Conservation (phyloP, 2,888 invertebrate genomes). For the Nephrotoma appendiculata region DNA sequence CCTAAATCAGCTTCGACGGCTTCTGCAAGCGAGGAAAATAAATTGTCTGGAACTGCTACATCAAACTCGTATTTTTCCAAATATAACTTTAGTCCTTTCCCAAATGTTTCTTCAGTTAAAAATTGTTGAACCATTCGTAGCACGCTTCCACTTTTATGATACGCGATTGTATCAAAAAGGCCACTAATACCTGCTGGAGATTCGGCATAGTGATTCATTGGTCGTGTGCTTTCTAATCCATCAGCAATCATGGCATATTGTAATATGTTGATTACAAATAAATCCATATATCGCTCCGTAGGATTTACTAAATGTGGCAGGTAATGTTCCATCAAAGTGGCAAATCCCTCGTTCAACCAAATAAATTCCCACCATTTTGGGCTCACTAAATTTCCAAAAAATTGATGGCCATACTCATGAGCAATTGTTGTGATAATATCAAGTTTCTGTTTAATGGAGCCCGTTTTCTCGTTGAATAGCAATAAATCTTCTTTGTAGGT, state of each 20-base stretch:
- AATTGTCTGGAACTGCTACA: conserved; percentile 24
- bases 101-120: conserved; percentile 52
- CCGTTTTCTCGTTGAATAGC: background rate
- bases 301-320: conserved; percentile 39
- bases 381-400: conserved; percentile 31
- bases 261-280: conserved; percentile 58
- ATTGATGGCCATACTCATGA: conserved; percentile 37
- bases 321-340: conserved; percentile 50
- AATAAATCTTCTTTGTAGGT: conserved; percentile 48
- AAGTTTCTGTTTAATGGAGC: background rate
- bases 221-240: conserved; percentile 58
- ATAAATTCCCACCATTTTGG: conserved; percentile 35
- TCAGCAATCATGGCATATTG: conserved; percentile 60
- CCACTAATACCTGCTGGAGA: conserved; percentile 70
- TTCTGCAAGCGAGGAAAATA: conserved; percentile 24
- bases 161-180: conserved; percentile 75
- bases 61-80: conserved; percentile 7
- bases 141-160: conserved; percentile 58
- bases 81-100: conserved; percentile 39
- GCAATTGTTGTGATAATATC: conserved; percentile 17
- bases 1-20: background rate
- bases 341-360: conserved; percentile 54
- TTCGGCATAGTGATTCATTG: conserved; percentile 65
- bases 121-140: conserved; percentile 74
- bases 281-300: conserved; percentile 58